These are phyloP conservation scores for Hybognathus amarus DNA, from an alignment of 2,797 vertebrate genomes.

Conservation along the genomic window DNA sequence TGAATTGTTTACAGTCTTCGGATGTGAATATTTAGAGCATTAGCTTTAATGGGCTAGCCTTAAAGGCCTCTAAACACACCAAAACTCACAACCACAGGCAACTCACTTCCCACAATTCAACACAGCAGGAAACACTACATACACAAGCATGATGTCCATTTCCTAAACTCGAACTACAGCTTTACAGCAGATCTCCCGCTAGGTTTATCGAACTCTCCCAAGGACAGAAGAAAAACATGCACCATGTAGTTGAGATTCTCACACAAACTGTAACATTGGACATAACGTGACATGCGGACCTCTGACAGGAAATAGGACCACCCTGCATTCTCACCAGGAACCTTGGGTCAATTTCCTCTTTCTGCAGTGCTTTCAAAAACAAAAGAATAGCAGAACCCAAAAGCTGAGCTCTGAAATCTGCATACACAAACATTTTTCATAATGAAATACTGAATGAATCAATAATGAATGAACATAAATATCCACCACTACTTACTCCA, in stretches of 20 bases:
- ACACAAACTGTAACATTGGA: slow-evolving; percentile 42
- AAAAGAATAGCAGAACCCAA: slow-evolving; percentile 30
- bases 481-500: not conserved
- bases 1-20: too few relatives aligned
- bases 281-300: slow-evolving; percentile 47
- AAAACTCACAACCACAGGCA: slow-evolving; percentile 4
- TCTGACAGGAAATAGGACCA: slow-evolving; percentile 62
- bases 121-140: slow-evolving; percentile 26
- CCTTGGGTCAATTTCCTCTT: slow-evolving; percentile 58
- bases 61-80: slow-evolving; percentile 1
- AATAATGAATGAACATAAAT: not conserved
- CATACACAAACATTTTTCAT: not conserved
- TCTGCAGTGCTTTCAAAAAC: slow-evolving; percentile 57
- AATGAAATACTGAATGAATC: not conserved
- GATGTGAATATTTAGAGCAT: too few relatives aligned
- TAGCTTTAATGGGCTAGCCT: not conserved
- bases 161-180: slow-evolving; percentile 5
- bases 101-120: slow-evolving; percentile 39
- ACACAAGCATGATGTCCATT: slow-evolving; percentile 21
- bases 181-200: slow-evolving; percentile 39
- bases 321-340: slow-evolving; percentile 61
- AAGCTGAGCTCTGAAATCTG: slow-evolving; percentile 24
- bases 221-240: slow-evolving; percentile 39
- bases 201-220: slow-evolving; percentile 32
- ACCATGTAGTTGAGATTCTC: slow-evolving; percentile 27